phyloP scores from a whole-genome alignment of 1,140 invertebrate genomes.

The Paraescarpia echinospica region DNA sequence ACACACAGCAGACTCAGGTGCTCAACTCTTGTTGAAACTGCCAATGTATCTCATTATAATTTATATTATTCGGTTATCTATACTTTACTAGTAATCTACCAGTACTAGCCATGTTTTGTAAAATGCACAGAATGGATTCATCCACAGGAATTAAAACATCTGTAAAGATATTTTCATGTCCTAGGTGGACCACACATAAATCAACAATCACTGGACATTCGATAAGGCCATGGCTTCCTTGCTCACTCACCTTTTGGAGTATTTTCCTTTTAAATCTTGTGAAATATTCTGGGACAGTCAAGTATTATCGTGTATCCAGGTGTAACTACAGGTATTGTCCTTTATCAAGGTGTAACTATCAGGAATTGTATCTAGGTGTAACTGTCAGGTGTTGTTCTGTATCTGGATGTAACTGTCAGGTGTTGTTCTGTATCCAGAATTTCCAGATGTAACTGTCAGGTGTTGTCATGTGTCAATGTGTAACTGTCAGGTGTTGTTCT shows the following conservation, averaged over 20 bases:
- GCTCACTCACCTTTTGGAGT: too few species aligned
- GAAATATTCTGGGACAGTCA: neutral
- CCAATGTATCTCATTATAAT: too few species aligned
- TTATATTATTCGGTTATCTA: neutral
- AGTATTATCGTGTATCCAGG: neutral
- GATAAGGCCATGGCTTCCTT: too few species aligned
- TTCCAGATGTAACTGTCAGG: neutral
- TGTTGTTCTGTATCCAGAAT: neutral
- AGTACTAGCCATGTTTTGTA: neutral
- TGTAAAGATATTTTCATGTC: too few species aligned
- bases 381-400: neutral
- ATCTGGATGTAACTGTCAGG: too few species aligned
- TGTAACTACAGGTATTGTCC: too few species aligned
- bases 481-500: neutral
- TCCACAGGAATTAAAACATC: neutral
- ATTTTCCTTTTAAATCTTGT: too few species aligned
- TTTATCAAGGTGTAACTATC: too few species aligned
- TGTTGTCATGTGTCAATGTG: neutral
- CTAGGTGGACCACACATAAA: too few species aligned
- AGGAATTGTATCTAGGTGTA: neutral
- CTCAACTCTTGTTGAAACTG: conserved; percentile 58
- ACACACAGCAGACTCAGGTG: conserved; percentile 65
- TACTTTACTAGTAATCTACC: neutral
- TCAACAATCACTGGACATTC: too few species aligned
- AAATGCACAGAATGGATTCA: too few species aligned